phyloP scores from a whole-genome alignment of 2,113 vertebrate species.

The Anhinga rufa region DNA sequence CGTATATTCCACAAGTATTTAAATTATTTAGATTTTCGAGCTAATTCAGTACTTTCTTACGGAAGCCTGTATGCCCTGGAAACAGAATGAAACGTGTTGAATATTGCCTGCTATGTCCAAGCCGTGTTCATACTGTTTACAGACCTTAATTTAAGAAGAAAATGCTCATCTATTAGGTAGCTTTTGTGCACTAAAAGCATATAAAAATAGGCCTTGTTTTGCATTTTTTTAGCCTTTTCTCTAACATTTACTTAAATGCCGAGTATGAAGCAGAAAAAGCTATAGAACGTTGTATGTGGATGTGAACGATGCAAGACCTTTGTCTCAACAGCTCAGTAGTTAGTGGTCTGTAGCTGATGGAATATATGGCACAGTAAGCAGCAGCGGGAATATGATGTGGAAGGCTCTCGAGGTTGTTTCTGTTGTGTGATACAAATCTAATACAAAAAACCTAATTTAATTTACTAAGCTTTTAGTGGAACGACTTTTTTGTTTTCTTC shows the following conservation, averaged over 20 bases:
- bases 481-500: background rate
- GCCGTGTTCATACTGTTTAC: background rate
- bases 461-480: slow-evolving; percentile 18
- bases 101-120: background rate
- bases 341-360: background rate
- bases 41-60: background rate
- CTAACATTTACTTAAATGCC: background rate
- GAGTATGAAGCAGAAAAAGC: background rate
- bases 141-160: background rate
- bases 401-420: background rate
- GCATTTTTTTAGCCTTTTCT: background rate
- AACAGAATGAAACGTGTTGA: background rate
- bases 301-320: background rate
- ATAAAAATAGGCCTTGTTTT: background rate
- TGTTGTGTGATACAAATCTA: background rate
- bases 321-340: background rate
- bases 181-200: background rate
- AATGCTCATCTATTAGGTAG: background rate
- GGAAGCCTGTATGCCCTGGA: background rate
- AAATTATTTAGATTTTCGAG: background rate
- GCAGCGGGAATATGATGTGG: background rate
- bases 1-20: background rate
- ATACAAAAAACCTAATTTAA: background rate
- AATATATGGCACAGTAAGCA: background rate
- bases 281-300: background rate